Percentiles rank a stretch among this genome's conserved stretches.
Conservation (phyloP, 2,888 invertebrate genomes). For the Catocala nupta region DNA sequence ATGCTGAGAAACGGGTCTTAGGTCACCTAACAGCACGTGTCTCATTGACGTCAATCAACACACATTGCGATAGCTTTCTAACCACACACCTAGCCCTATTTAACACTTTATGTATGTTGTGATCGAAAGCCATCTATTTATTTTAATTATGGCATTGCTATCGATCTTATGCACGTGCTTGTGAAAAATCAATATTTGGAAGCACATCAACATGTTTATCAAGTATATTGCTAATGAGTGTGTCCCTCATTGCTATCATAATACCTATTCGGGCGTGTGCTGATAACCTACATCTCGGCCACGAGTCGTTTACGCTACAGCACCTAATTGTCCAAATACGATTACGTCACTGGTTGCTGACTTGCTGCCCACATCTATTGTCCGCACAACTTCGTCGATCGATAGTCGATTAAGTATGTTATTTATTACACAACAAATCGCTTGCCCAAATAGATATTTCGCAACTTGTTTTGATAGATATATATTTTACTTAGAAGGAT, state of each 20-base stretch:
- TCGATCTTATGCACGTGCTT: constrained; percentile 47
- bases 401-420: constrained; percentile 55
- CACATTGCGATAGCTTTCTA: constrained; percentile 65
- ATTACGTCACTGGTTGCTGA: constrained; percentile 65
- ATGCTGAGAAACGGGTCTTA: constrained; percentile 67
- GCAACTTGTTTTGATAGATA: constrained; percentile 59
- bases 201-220: constrained; percentile 59
- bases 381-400: constrained; percentile 56
- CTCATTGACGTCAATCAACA: constrained; percentile 72
- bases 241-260: constrained; percentile 57
- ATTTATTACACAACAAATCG: constrained; percentile 60
- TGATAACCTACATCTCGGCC: constrained; percentile 75
- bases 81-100: constrained; percentile 48
- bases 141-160: constrained; percentile 37
- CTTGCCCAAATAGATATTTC: constrained; percentile 53
- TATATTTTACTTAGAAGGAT: constrained; percentile 46
- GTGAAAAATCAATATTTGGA: constrained; percentile 54
- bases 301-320: constrained; percentile 70
- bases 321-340: constrained; percentile 70
- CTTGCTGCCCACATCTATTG: constrained; percentile 60
- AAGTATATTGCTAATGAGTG: constrained; percentile 59
- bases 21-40: constrained; percentile 72
- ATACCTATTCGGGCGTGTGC: constrained; percentile 54
- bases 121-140: constrained; percentile 26
- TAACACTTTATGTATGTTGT: constrained; percentile 31